These are phyloP conservation scores for Rhinoderma darwinii DNA, from an alignment of 2,113 vertebrate species.

Conservation along the genomic window DNA sequence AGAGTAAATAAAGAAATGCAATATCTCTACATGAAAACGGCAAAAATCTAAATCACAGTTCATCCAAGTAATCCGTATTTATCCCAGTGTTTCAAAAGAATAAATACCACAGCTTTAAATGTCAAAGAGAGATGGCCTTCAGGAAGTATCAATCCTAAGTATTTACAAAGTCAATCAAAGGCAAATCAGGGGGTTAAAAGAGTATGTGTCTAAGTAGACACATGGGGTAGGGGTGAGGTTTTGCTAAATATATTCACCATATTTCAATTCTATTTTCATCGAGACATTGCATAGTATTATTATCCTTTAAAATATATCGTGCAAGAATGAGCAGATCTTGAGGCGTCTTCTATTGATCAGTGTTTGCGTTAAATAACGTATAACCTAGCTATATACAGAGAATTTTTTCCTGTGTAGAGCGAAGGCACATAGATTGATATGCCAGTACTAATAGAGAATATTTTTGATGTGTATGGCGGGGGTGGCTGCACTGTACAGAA, in stretches of 20 bases:
- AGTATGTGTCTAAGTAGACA: neutral
- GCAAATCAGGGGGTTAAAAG: slow-evolving; percentile 6
- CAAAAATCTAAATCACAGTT: slow-evolving; percentile 31
- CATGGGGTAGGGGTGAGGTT: no score
- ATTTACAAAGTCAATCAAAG: slow-evolving; percentile 26
- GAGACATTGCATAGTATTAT: neutral
- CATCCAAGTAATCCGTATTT: slow-evolving; percentile 33
- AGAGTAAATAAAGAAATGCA: slow-evolving; percentile 48
- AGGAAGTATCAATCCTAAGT: slow-evolving; percentile 38
- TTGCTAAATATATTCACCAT: neutral
- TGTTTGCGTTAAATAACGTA: no score
- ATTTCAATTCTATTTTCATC: neutral
- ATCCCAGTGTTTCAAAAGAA: slow-evolving; percentile 6
- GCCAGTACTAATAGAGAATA: no score
- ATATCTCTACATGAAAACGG: slow-evolving; percentile 16
- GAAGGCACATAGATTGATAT: no score
- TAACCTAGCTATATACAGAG: no score
- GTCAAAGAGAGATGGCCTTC: neutral
- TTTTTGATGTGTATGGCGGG: no score
- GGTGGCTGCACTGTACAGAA: no score
- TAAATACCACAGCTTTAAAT: slow-evolving; percentile 24
- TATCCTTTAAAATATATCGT: neutral
- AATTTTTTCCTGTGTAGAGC: no score
- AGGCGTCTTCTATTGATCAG: no score
- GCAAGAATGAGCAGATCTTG: no score